Evolutionary conservation across 2,113 vertebrate species (phyloP), one percentile per base, ranked within the genome.

Genomic region (Tichodroma muraria): DNA sequence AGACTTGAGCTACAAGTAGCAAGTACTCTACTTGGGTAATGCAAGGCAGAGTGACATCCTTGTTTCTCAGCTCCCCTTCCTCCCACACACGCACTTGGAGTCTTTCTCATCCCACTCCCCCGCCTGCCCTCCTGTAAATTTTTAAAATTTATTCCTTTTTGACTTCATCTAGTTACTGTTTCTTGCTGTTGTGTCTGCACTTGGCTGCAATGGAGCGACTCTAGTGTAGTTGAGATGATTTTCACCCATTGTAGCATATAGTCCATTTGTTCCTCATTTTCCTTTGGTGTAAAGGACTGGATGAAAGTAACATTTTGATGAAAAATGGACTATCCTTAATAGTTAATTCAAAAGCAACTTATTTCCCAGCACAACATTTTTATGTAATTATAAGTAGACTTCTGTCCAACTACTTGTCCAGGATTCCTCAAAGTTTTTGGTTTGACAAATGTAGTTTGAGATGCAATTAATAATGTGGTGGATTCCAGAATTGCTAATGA

Each of bases 301-400:
- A 59, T 75, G 10, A 31, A 85, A 68, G 42, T 40, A 92, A 31
- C 30, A 63, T 90, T 42, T 81, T 94, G 72, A 80, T 83, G 52
- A 71, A 84, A 90, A 94, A 85, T 24, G 13, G 5, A 63, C 57
- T 56, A 23, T 76, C 65, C 64, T 82, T 83, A 79, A 57, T 37
- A 89, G 77, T 88, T 94, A 89, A 85, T 69, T 89, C 87, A 80
- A 47, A 85, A 72, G 45, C 70, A 94, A 53, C 56, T 70, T 87
- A 64, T 44, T 94, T 94, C 73, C 64, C 60, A 90, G 91, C 54
- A 79, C 23, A 81, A 65, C 66, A 69, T 94, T 90, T 94, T 96
- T 49, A 80, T 18, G 3, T 84, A 86, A 89, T 90, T 96, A 66
- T 61, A 85, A 88, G 35, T 81, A 89, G 80, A 84, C 50, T 88